These are phyloP conservation scores for Tetragnatha montana DNA, from an alignment of 2,888 invertebrate species.

Conservation along the genomic window DNA sequence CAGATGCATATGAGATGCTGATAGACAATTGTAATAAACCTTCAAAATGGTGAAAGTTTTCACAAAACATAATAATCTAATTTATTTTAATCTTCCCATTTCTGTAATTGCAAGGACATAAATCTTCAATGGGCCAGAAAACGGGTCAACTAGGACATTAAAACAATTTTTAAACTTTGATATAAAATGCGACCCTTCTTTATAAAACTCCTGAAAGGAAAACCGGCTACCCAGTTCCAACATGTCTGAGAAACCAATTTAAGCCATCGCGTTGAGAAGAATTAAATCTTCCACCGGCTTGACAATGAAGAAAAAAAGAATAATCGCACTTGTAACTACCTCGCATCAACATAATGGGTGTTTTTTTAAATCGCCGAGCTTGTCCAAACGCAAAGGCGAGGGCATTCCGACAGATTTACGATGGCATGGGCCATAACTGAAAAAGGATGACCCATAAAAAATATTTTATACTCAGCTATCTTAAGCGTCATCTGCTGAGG, in stretches of 20 bases:
- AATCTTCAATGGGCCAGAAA: no score
- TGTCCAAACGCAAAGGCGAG: neutral
- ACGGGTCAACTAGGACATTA: no score
- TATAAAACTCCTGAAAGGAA: neutral
- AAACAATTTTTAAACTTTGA: no score
- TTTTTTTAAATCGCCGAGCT: slow-evolving; percentile 6
- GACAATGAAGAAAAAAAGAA: neutral
- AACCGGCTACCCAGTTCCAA: neutral
- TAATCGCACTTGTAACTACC: slow-evolving; percentile 16
- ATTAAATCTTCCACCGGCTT: neutral
- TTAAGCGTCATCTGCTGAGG: slow-evolving; percentile 2
- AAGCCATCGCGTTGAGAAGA: neutral
- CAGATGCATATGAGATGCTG: no score
- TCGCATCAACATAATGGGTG: slow-evolving; percentile 11
- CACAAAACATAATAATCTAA: no score
- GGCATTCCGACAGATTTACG: neutral
- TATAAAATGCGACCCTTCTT: no score
- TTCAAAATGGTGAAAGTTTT: no score
- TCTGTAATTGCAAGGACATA: no score
- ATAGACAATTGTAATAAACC: no score
- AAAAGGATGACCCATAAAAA: slow-evolving; percentile 27
- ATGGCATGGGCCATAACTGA: slow-evolving; percentile 9
- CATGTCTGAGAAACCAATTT: neutral
- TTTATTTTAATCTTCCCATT: no score
- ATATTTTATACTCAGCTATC: slow-evolving; percentile 11